Evolutionary conservation across 2,113 vertebrate genomes (phyloP).

Genomic region (Spea multiplicata): DNA sequence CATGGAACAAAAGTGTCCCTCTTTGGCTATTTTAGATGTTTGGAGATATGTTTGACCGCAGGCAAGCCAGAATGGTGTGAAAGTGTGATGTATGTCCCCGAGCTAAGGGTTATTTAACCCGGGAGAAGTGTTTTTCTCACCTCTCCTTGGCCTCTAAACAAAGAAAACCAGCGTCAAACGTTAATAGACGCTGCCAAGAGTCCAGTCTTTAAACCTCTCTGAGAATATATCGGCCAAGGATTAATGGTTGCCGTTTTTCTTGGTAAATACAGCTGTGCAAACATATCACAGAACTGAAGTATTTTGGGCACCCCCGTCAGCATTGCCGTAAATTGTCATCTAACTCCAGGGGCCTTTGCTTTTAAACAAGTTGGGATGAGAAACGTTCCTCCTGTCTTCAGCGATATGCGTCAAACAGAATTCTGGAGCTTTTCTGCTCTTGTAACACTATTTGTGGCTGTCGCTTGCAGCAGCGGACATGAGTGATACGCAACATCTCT

Average conservation of each 20-base stretch:
- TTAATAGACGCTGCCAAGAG: background rate
- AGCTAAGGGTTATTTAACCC: no score
- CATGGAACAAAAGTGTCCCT: no score
- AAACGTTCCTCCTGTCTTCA: slow-evolving; percentile 4
- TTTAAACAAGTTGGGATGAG: no score
- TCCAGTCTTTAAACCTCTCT: background rate
- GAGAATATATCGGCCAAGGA: slow-evolving; percentile 1
- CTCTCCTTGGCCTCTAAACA: no score
- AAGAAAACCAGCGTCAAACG: no score
- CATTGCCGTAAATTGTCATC: slow-evolving; percentile 16
- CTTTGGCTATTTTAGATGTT: no score
- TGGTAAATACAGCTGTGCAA: slow-evolving; percentile 19
- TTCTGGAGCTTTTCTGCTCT: slow-evolving; percentile 7
- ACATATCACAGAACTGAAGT: slow-evolving; percentile 19
- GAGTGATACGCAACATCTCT: background rate
- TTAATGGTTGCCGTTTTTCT: slow-evolving; percentile 13
- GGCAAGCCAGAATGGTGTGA: no score
- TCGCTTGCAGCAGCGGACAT: background rate
- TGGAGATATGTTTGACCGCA: no score
- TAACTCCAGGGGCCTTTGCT: background rate
- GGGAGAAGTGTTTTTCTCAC: no score
- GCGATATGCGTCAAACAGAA: slow-evolving; percentile 15
- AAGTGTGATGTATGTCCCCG: no score
- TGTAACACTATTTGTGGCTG: slow-evolving; percentile 7
- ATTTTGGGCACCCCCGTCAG: slow-evolving; percentile 21